A percentile compares a stretch with the other conserved stretches of the same genome.
phyloP scores from a whole-genome alignment of 2,797 vertebrate genomes.

The Tangara arthus region DNA sequence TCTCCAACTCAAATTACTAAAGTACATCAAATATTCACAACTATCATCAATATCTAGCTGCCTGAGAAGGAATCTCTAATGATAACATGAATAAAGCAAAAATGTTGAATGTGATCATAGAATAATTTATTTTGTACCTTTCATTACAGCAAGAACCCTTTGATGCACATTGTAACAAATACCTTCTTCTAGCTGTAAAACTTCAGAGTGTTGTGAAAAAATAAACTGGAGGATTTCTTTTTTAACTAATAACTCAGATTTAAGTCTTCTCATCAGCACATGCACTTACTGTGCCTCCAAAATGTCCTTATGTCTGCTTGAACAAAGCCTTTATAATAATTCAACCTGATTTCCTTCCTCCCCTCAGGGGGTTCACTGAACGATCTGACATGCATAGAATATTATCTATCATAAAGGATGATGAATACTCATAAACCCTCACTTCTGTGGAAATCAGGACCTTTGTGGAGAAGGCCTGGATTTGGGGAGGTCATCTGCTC shows the following conservation, averaged over 20 bases:
- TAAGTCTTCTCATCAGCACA: background rate
- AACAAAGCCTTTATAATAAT: background rate
- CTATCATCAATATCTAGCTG: background rate
- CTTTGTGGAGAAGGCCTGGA: background rate
- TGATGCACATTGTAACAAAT: background rate
- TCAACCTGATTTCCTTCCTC: background rate
- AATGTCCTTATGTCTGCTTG: background rate
- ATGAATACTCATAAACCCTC: background rate
- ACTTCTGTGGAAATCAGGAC: background rate
- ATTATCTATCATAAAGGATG: background rate
- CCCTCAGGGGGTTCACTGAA: fast-evolving
- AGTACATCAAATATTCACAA: background rate
- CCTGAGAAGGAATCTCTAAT: background rate
- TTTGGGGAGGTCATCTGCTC: background rate
- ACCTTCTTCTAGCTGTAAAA: background rate
- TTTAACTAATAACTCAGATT: background rate
- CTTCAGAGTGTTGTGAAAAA: background rate
- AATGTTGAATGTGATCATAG: background rate
- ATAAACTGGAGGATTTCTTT: background rate
- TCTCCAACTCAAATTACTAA: background rate
- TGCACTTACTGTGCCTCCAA: background rate
- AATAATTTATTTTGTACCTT: background rate
- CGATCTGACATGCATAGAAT: background rate
- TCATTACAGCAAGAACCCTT: background rate
- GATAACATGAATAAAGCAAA: background rate